A percentile compares a stretch with the other conserved stretches of the same genome.
phyloP scores from a whole-genome alignment of 2,797 vertebrate genomes.

The Macropodus opercularis region DNA sequence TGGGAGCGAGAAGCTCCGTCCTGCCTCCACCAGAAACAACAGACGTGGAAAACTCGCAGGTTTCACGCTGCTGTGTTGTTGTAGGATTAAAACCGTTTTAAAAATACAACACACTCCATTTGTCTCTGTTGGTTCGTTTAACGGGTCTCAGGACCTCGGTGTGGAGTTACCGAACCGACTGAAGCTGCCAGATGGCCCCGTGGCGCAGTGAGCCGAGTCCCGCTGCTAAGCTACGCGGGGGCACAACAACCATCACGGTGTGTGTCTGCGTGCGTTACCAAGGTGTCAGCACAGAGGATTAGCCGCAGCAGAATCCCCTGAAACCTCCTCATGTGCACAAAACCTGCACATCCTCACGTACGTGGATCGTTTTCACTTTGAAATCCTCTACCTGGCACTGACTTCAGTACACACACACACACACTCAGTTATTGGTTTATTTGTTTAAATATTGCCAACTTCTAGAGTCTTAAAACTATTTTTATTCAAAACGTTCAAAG shows the following conservation, averaged over 20 bases:
- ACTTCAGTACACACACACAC: neutral
- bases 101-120: constrained; percentile 6
- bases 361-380: constrained; percentile 9
- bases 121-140: neutral
- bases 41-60: no score
- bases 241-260: constrained; percentile 17
- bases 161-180: constrained; percentile 56
- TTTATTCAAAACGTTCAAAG: no score
- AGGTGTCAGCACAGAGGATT: constrained; percentile 32
- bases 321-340: constrained; percentile 14
- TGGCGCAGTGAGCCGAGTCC: constrained; percentile 51
- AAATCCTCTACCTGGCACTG: constrained; percentile 24
- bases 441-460: no score
- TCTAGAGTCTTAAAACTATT: no score
- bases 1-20: constrained; percentile 2
- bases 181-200: constrained; percentile 67
- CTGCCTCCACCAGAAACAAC: constrained; percentile 18
- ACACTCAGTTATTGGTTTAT: no score
- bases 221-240: constrained; percentile 49
- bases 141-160: constrained; percentile 34
- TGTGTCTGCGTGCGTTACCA: constrained; percentile 26
- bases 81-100: neutral
- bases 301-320: constrained; percentile 39
- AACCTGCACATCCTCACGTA: neutral
- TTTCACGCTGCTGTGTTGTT: neutral